Conservation (phyloP, 1,140 invertebrate species). For the Cyrtorhinus lividipennis region DNA sequence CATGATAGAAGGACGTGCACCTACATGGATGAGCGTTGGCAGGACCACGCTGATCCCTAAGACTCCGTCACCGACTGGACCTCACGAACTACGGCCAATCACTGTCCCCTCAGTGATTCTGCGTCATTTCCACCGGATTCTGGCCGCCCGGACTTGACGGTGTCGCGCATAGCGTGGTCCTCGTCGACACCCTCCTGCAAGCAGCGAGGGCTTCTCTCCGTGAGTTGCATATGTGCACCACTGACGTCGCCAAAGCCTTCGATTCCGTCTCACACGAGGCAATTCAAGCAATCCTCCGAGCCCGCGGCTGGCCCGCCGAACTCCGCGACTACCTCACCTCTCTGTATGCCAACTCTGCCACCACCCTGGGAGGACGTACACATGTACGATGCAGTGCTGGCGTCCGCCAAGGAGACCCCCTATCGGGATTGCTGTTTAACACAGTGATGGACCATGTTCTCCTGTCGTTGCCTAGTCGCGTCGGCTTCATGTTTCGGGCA, state of each 20-base stretch:
- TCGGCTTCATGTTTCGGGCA: not conserved
- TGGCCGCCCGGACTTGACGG: not conserved
- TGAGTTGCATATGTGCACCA: constrained; percentile 15
- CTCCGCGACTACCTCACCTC: not conserved
- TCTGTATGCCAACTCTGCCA: not conserved
- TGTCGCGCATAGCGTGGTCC: not conserved
- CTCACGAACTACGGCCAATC: not conserved
- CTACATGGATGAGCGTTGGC: not conserved
- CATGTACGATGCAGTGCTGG: constrained; percentile 13
- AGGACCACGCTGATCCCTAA: not conserved
- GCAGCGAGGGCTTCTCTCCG: not conserved
- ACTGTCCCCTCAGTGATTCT: not conserved
- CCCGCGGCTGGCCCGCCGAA: not conserved
- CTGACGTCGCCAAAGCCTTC: constrained; percentile 29
- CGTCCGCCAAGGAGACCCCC: constrained; percentile 28
- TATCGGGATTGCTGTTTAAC: constrained; percentile 28
- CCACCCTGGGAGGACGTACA: not conserved
- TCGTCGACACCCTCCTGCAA: not conserved
- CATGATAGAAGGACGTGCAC: not conserved
- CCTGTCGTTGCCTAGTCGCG: not conserved
- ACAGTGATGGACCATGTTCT: constrained; percentile 26
- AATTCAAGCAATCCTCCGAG: constrained; percentile 18
- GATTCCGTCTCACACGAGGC: constrained; percentile 27
- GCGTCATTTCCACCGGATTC: not conserved
- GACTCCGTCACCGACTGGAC: not conserved